Percentiles rank a stretch among this genome's conserved stretches.
phyloP scores from a whole-genome alignment of 2,888 invertebrate genomes.

The Drosophila testacea region DNA sequence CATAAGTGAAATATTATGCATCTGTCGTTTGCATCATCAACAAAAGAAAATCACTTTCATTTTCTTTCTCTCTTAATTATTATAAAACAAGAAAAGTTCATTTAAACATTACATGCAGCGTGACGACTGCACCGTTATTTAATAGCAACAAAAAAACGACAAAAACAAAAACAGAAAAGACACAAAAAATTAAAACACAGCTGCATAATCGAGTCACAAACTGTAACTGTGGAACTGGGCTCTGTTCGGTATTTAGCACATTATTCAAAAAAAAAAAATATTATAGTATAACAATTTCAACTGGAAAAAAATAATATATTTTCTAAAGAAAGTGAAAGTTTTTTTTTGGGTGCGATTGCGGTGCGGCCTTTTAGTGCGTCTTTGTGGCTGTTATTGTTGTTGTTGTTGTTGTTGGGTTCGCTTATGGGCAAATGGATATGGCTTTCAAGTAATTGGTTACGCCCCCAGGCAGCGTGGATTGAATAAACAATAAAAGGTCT shows the following conservation, averaged over 20 bases:
- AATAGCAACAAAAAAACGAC: conserved; percentile 52
- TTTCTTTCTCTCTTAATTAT: conserved; percentile 63
- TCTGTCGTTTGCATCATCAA: conserved; percentile 34
- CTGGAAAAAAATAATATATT: conserved; percentile 48
- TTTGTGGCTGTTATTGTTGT: conserved; percentile 10
- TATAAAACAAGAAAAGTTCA: conserved; percentile 66
- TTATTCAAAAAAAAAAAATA: conserved; percentile 36
- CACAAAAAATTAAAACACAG: conserved; percentile 26
- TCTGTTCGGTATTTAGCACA: conserved; percentile 70
- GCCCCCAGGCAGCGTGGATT: conserved; percentile 25
- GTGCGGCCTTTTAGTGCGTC: conserved; percentile 35
- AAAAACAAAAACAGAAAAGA: conserved; percentile 15
- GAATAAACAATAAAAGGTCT: conserved; percentile 46
- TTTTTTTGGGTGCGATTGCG: conserved; percentile 54
- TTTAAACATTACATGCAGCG: conserved; percentile 58
- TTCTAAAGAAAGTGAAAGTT: conserved; percentile 80
- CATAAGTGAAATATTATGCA: conserved; percentile 13
- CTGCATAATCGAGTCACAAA: conserved; percentile 49
- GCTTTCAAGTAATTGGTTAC: conserved; percentile 34
- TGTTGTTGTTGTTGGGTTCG: conserved; percentile 6
- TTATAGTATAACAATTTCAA: conserved; percentile 34
- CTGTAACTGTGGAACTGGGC: conserved; percentile 21
- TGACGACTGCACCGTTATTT: conserved; percentile 72
- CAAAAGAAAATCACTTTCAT: conserved; percentile 69
- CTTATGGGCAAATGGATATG: conserved; percentile 16